Evolutionary conservation across 2,113 vertebrate genomes (phyloP).

Genomic region (Etheostoma spectabile): DNA sequence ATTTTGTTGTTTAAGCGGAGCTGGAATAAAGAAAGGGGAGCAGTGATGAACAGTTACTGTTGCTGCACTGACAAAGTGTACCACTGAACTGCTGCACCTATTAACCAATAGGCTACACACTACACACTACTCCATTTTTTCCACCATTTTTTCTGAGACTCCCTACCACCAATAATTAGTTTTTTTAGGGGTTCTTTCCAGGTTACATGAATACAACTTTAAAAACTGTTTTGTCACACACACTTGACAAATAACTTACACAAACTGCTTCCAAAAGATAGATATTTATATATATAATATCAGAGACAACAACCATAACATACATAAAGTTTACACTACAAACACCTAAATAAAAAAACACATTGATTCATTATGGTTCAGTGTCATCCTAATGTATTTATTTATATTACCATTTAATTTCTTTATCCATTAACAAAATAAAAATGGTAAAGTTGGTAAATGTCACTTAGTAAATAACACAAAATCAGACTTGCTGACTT

Average conservation of each 20-base stretch:
- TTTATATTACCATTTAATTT: too few relatives aligned
- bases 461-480: background rate
- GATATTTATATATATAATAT: background rate
- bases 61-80: too few relatives aligned
- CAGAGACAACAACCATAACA: background rate
- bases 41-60: background rate
- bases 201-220: too few relatives aligned
- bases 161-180: too few relatives aligned
- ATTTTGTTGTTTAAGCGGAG: constrained; percentile 32
- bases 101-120: background rate
- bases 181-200: too few relatives aligned
- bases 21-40: constrained; percentile 8
- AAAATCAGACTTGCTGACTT: background rate
- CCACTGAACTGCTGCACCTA: background rate
- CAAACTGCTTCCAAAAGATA: background rate
- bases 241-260: background rate
- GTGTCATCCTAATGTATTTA: too few relatives aligned
- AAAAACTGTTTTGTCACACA: too few relatives aligned
- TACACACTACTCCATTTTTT: too few relatives aligned
- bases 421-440: background rate
- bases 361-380: too few relatives aligned
- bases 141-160: background rate
- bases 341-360: too few relatives aligned
- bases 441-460: background rate
- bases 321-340: background rate